Base-by-base conservation (phyloP, 2,113 vertebrate genomes). In the Pithys albifrons region DNA sequence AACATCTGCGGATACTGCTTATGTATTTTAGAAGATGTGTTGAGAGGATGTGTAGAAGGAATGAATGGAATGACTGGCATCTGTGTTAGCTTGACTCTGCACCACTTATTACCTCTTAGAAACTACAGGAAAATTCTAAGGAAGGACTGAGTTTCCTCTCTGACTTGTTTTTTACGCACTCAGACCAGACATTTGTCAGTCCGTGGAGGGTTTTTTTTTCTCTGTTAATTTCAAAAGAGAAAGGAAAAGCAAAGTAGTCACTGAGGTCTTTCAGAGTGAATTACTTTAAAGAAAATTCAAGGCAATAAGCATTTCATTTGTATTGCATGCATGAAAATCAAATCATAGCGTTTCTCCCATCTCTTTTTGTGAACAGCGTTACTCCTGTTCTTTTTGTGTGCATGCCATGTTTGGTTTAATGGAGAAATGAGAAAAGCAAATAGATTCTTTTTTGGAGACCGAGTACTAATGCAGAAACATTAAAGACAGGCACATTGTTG, bases 391-490 rank as follows among this genome's bases (percentile, higher is more conserved):
- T 65, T 93, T 93, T 92, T 95, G 72, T 89, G 39, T 81, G n/a
- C 84, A 64, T 94, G 88, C 79, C 73, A 86, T 96, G 90, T 97
- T 97, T 93, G 71, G 76, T 95, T 97, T 98, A 97, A 97, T 91
- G 80, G 85, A 96, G 91, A 97, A 97, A 96, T 73, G 90, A 97
- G 89, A 73, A 83, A 92, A 94, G 93, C 97, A 95, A 95, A 97
- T 88, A 46, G 91, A 78, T 92, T 96, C 79, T 91, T 97, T 91
- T 98, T 92, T 97, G 93, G 94, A 95, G 96, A 93, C 88, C 76
- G 96, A 91, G 81, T 93, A 89, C 97, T 97, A 97, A 98, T 96
- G 95, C 91, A 90, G 96, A 95, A 95, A 96, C 94, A 70, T 89
- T 97, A 97, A 97, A 97, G 75, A 45, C 95, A 96, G 97, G 90